Evolutionary conservation across 2,113 vertebrate species (phyloP).

Genomic region (Naja naja): DNA sequence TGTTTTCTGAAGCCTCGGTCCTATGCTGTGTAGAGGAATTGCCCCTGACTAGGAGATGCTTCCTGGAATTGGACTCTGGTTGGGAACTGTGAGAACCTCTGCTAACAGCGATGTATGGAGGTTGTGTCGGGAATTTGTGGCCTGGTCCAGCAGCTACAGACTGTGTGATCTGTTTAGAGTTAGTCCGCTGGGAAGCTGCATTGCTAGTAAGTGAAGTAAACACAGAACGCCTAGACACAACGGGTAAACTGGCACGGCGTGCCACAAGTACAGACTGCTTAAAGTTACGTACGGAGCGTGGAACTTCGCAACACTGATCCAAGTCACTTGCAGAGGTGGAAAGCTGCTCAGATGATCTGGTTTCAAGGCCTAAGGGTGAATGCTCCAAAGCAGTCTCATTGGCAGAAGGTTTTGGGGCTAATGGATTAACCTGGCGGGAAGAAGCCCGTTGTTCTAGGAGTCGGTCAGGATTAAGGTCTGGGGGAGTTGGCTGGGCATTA

Average conservation of each 20-base stretch:
- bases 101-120: not conserved
- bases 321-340: not conserved
- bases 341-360: not conserved
- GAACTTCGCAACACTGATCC: not conserved
- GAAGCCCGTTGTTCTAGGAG: not conserved
- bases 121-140: conserved; percentile 28
- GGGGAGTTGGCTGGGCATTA: not conserved
- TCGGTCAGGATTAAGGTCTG: not conserved
- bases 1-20: not conserved
- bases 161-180: not conserved
- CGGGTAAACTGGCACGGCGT: conserved; percentile 4
- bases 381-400: not conserved
- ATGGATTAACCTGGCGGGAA: conserved; percentile 23
- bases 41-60: not conserved
- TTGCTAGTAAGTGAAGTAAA: conserved; percentile 51
- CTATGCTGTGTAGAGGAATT: not conserved
- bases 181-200: conserved; percentile 43
- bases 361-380: not conserved
- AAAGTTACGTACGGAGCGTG: not conserved
- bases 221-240: not conserved
- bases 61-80: conserved; percentile 2
- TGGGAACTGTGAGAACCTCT: not conserved
- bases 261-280: not conserved
- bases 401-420: not conserved
- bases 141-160: conserved; percentile 32